phyloP scores from a whole-genome alignment of 1,140 invertebrate genomes.

The Drosophila varians region DNA sequence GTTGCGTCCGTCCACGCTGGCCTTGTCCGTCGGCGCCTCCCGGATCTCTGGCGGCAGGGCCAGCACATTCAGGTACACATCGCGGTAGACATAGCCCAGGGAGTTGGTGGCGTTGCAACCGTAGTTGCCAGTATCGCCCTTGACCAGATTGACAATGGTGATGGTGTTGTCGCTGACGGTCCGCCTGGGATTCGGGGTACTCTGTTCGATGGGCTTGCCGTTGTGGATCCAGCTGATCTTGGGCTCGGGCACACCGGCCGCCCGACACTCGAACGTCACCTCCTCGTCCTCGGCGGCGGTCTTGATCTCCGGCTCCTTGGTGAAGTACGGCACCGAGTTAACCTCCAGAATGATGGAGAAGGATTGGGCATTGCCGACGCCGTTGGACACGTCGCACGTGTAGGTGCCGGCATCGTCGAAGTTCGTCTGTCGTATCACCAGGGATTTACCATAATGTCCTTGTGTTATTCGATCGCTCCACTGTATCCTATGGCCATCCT shows the following conservation, averaged over 20 bases:
- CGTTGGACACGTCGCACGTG: slow-evolving; percentile 96
- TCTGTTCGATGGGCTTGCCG: slow-evolving; percentile 93
- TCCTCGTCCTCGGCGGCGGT: slow-evolving; percentile 96
- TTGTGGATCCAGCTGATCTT: slow-evolving; percentile 98
- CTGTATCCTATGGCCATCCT: slow-evolving; percentile 88
- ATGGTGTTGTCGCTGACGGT: slow-evolving; percentile 89
- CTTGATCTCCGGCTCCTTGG: slow-evolving; percentile 93
- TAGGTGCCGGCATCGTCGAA: slow-evolving; percentile 95
- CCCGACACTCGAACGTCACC: slow-evolving; percentile 93
- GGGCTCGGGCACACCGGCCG: slow-evolving; percentile 94
- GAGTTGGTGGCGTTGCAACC: slow-evolving; percentile 99
- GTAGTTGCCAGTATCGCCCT: slow-evolving; percentile 97
- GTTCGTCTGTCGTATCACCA: slow-evolving; percentile 92
- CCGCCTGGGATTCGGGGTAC: slow-evolving; percentile 89
- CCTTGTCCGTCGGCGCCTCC: slow-evolving; percentile 90
- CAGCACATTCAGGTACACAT: slow-evolving; percentile 98
- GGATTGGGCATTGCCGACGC: slow-evolving; percentile 92
- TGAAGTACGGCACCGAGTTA: slow-evolving; percentile 95
- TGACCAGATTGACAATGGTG: slow-evolving; percentile 91
- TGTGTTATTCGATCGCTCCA: slow-evolving; percentile 91
- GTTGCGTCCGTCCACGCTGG: slow-evolving; percentile 92
- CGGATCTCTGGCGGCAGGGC: slow-evolving; percentile 96
- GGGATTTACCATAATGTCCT: slow-evolving; percentile 95
- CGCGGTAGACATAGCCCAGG: slow-evolving; percentile 98
- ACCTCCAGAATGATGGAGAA: slow-evolving; percentile 93